Evolutionary conservation across 2,888 invertebrate genomes (phyloP).

Genomic region (Watsonalla cultraria): DNA sequence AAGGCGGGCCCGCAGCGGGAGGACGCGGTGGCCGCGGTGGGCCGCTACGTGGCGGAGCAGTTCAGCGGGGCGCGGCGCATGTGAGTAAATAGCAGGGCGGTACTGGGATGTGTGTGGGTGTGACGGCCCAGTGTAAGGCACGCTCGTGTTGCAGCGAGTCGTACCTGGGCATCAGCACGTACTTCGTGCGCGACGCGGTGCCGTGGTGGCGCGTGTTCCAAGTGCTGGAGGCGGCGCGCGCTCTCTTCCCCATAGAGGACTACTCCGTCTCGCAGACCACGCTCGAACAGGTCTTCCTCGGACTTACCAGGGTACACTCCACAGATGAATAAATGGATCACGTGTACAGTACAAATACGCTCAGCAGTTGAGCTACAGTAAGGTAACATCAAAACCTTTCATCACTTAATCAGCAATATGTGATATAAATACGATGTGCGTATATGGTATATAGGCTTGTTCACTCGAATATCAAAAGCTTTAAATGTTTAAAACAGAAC

Average conservation of each 20-base stretch:
- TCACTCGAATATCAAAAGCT: not conserved
- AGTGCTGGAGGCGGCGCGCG: conserved; percentile 80
- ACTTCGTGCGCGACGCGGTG: conserved; percentile 78
- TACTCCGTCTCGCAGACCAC: conserved; percentile 90
- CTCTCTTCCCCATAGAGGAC: conserved; percentile 82
- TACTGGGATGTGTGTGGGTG: not conserved
- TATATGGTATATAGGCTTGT: not conserved
- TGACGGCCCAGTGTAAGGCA: conserved; percentile 1
- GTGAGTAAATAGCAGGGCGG: conserved; percentile 37
- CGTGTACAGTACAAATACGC: not conserved
- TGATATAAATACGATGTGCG: no score
- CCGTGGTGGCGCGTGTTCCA: conserved; percentile 84
- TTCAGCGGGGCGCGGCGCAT: conserved; percentile 55
- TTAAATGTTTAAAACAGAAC: not conserved
- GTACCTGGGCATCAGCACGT: conserved; percentile 84
- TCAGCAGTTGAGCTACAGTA: not conserved
- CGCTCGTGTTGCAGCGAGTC: conserved; percentile 74
- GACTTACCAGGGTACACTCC: conserved; percentile 66
- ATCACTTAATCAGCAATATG: not conserved
- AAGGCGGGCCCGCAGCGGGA: conserved; percentile 50
- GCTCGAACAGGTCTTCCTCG: conserved; percentile 87
- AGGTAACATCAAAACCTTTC: not conserved
- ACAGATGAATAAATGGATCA: not conserved
- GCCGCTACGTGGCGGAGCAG: conserved; percentile 42
- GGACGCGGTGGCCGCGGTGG: conserved; percentile 31